These are phyloP conservation scores for Bolinopsis microptera DNA, from an alignment of 37 sponge, comb jelly and placozoan genomes.

Conservation along the genomic window DNA sequence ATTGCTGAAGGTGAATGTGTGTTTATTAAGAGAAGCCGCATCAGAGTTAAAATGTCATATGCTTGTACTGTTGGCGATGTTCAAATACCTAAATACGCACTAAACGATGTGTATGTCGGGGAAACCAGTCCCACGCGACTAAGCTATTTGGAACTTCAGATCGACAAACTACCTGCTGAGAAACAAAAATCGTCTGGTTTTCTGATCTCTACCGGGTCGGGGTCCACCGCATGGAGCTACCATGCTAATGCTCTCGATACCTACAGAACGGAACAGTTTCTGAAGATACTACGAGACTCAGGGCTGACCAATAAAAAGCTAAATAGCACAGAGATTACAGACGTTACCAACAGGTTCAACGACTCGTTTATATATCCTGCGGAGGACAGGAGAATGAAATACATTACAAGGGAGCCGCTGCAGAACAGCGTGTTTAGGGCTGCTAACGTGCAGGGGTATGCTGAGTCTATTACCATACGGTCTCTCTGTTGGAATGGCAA, in stretches of 20 bases:
- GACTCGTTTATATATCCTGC: background rate
- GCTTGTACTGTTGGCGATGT: conserved; percentile 30
- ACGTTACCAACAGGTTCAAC: background rate
- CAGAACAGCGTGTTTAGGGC: conserved; percentile 57
- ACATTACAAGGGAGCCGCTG: conserved; percentile 34
- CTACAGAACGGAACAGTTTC: conserved; percentile 33
- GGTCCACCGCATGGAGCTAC: conserved; percentile 54
- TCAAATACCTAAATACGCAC: conserved; percentile 23
- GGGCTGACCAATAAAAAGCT: background rate
- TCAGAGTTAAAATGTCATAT: conserved; percentile 42
- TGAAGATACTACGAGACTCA: background rate
- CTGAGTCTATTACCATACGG: conserved; percentile 16
- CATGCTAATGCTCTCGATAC: conserved; percentile 22
- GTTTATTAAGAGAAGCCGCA: conserved; percentile 12
- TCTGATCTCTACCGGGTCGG: conserved; percentile 48
- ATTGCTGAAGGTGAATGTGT: background rate
- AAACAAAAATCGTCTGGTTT: conserved; percentile 61
- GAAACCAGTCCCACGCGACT: conserved; percentile 33
- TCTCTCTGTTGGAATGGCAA: conserved; percentile 63
- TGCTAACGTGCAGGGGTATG: conserved; percentile 15
- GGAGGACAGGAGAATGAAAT: conserved; percentile 7
- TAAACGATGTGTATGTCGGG: conserved; percentile 45
- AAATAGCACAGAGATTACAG: background rate
- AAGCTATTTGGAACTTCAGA: conserved; percentile 37
- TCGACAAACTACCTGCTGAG: conserved; percentile 9